These are phyloP conservation scores for Podarcis lilfordi DNA, from an alignment of 2,797 vertebrate genomes.

Conservation along the genomic window DNA sequence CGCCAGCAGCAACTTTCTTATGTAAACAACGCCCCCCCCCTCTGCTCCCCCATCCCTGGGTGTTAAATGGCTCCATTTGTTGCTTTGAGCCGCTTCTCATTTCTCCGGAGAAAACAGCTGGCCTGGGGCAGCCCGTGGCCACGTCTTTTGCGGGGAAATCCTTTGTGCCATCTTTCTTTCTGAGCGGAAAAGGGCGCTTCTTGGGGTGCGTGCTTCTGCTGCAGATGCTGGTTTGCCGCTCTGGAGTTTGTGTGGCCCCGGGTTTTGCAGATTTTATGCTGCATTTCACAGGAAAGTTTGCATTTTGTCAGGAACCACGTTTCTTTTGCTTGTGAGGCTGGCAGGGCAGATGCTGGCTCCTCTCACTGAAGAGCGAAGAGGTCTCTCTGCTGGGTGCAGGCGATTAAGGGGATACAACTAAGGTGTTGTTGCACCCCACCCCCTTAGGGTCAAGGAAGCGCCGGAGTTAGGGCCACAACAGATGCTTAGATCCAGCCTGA, in stretches of 20 bases:
- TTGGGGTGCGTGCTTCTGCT: neutral
- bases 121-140: conserved; percentile 6
- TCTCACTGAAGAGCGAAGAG: neutral
- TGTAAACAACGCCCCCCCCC: conserved; percentile 43
- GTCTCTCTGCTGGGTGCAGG: conserved; percentile 25
- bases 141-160: neutral
- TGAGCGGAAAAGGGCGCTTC: neutral
- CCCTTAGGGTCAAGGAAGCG: neutral
- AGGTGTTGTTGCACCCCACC: neutral
- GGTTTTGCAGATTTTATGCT: neutral
- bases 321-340: conserved; percentile 15
- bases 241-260: neutral
- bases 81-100: too few species aligned
- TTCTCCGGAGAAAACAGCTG: neutral
- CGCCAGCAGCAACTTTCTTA: neutral
- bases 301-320: neutral
- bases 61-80: too few species aligned
- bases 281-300: neutral
- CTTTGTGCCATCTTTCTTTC: conserved; percentile 27
- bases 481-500: neutral
- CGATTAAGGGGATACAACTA: neutral
- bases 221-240: neutral
- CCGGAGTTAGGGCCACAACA: neutral
- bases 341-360: neutral
- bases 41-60: conserved; percentile 26